Evolutionary conservation across 1,140 invertebrate species (phyloP), one percentile per base, ranked within the genome.

Genomic region (Bombus cullumanus): DNA sequence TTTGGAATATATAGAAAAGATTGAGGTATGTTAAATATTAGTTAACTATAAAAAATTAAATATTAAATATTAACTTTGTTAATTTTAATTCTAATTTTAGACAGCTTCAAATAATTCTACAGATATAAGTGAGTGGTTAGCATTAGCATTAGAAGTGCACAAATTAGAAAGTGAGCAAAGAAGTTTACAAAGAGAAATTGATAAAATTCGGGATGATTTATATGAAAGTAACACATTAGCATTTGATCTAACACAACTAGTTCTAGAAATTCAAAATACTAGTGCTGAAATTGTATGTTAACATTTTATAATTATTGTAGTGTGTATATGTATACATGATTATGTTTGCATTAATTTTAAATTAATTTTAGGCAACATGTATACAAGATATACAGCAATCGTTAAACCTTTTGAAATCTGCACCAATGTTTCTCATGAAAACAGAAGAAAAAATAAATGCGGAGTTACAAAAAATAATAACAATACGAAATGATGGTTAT

Each of bases 51-150:
- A n/a, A 62, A 81, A 68, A n/a, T 75, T 73, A 78, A 74, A 85
- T 3, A 69, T 9, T 57, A n/a, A 68, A 81, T 64, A 62, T 75
- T 73, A 78, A 74, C 76, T 90, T 15, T 28, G 31, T 75, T 37
- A 66, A n/a, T 68, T 37, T 68, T 71, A 41, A 72, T 73, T 41
- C 0, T 74, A 8, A 43, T 83, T 72, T 73, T 72, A 73, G 74
- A 25, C 25, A 37, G 69, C 72, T 78, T 34, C 75, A 85, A 79
- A 78, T 86, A 69, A 64, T 85, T 86, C 43, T 72, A 25, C 1
- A 34, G 90, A 93, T 81, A 69, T 93, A 1, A 90, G 47, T 37
- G 88, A 92, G 15, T 95, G 94, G 94, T 79, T 95, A 59, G 81
- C 86, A 82, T 86, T 94, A 69, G 72, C 85, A 31, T 79, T 95